Evolutionary conservation across 2,797 vertebrate genomes (phyloP).

Genomic region (Fistularia tabacaria): DNA sequence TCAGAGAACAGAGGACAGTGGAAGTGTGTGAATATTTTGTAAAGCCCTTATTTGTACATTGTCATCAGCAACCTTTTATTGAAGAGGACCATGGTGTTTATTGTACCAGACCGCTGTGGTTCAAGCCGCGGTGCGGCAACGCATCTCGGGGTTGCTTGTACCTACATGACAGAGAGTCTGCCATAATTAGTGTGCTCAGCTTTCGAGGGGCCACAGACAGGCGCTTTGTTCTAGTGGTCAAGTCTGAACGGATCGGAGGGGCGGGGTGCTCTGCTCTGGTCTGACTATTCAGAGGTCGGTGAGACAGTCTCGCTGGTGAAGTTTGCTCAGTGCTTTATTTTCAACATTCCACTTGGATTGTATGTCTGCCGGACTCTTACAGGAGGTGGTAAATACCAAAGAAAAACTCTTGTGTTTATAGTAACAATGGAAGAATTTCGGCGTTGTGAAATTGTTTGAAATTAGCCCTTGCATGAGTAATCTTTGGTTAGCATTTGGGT

Average conservation of each 20-base stretch:
- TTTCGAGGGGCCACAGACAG: conserved; percentile 86
- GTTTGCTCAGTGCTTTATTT: too few relatives aligned
- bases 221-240: conserved; percentile 91
- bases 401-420: too few relatives aligned
- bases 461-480: too few relatives aligned
- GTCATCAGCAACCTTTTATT: conserved; percentile 42
- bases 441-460: too few relatives aligned
- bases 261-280: conserved; percentile 58
- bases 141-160: conserved; percentile 66
- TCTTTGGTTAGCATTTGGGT: too few relatives aligned
- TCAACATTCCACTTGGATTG: too few relatives aligned
- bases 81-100: conserved; percentile 52
- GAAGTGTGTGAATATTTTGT: too few relatives aligned
- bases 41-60: conserved; percentile 21
- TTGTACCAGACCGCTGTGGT: conserved; percentile 54
- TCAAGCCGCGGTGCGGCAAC: conserved; percentile 42
- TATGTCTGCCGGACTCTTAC: too few relatives aligned
- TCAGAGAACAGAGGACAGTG: too few relatives aligned
- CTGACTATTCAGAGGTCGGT: conserved; percentile 36
- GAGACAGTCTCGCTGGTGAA: background rate
- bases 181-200: conserved; percentile 86
- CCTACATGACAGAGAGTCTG: conserved; percentile 88
- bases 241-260: conserved; percentile 92
- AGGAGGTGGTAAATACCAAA: too few relatives aligned
- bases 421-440: too few relatives aligned